phyloP scores from a whole-genome alignment of 2,888 invertebrate genomes.

The Tinea trinotella region DNA sequence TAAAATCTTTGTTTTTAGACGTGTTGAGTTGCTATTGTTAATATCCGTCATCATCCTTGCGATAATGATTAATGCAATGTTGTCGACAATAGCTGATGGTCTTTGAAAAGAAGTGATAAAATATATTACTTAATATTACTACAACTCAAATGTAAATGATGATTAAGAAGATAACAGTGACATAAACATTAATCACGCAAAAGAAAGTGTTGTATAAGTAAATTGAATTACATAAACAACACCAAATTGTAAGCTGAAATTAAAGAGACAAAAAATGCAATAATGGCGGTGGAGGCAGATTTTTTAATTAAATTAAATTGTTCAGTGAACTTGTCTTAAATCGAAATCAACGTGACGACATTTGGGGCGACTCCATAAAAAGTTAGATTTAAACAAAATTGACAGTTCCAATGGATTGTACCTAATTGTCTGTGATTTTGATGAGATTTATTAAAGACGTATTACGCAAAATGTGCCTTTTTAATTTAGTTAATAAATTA shows the following conservation, averaged over 20 bases:
- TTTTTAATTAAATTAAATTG: conserved; percentile 12
- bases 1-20: background rate
- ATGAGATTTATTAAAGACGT: background rate
- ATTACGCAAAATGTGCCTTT: background rate
- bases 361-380: conserved; percentile 10
- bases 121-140: conserved; percentile 9
- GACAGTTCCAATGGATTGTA: conserved; percentile 17
- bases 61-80: conserved; percentile 8
- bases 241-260: background rate
- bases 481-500: background rate
- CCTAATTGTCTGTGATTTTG: conserved; percentile 8
- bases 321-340: conserved; percentile 13
- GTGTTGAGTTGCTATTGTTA: background rate
- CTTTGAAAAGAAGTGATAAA: conserved; percentile 4
- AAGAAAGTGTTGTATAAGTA: background rate
- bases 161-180: background rate
- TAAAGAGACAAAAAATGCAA: conserved; percentile 7
- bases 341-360: background rate
- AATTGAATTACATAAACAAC: background rate
- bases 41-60: background rate
- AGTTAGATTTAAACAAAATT: conserved; percentile 18
- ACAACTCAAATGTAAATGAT: background rate
- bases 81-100: conserved; percentile 5
- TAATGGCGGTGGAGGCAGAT: background rate
- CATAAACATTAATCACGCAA: conserved; percentile 5